Conservation (phyloP, 1,140 invertebrate species). For the Phortica variegata region DNA sequence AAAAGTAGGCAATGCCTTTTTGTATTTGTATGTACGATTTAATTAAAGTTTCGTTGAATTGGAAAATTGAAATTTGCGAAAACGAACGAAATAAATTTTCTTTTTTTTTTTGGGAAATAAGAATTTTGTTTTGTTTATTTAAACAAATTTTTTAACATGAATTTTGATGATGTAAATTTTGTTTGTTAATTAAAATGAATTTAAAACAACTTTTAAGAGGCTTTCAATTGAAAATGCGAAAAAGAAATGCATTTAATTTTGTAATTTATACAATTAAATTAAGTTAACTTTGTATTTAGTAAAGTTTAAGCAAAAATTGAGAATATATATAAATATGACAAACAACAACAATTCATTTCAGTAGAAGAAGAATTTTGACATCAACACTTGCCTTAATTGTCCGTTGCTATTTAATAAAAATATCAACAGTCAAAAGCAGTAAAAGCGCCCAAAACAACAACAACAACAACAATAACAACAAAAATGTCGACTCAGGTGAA, state of each 20-base stretch:
- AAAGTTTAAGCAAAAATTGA: not conserved
- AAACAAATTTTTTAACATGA: too few relatives aligned
- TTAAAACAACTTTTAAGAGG: too few relatives aligned
- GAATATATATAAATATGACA: slow-evolving; percentile 17
- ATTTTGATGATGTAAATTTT: too few relatives aligned
- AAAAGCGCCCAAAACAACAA: slow-evolving; percentile 16
- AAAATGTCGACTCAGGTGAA: slow-evolving; percentile 18
- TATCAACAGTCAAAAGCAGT: not conserved
- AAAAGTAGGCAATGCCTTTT: slow-evolving; percentile 8
- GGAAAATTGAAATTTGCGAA: too few relatives aligned
- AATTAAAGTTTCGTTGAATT: slow-evolving; percentile 2
- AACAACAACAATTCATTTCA: not conserved
- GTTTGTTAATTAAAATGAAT: too few relatives aligned
- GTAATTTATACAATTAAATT: too few relatives aligned
- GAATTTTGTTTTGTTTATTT: too few relatives aligned
- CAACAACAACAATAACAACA: slow-evolving; percentile 2
- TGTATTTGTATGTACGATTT: not conserved
- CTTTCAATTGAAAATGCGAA: too few relatives aligned
- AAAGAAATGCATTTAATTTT: too few relatives aligned
- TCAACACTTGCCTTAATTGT: not conserved
- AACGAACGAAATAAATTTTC: too few relatives aligned
- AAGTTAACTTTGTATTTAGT: too few relatives aligned
- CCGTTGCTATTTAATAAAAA: not conserved
- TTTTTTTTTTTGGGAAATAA: too few relatives aligned
- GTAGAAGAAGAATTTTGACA: not conserved